phyloP scores from a whole-genome alignment of 2,113 vertebrate species.

The Petaurus breviceps region DNA sequence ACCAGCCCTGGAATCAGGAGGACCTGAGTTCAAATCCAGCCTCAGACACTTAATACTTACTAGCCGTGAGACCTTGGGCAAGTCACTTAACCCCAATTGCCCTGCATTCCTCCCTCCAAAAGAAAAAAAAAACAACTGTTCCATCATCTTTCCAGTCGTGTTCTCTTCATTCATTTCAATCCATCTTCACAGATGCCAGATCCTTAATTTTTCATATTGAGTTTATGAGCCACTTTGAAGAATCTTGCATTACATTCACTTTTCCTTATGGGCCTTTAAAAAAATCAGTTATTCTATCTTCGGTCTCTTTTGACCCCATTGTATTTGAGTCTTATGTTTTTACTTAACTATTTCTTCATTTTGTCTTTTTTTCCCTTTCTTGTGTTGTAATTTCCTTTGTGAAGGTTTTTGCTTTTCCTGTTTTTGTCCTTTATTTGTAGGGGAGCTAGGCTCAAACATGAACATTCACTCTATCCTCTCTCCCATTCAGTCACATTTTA shows the following conservation, averaged over 20 bases:
- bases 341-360: background rate
- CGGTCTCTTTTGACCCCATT: background rate
- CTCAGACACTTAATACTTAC: too few species aligned
- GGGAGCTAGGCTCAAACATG: background rate
- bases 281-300: background rate
- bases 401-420: background rate
- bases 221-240: background rate
- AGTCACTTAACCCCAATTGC: too few species aligned
- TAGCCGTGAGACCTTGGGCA: too few species aligned
- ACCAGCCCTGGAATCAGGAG: too few species aligned
- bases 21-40: too few species aligned
- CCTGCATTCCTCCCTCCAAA: too few species aligned
- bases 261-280: background rate
- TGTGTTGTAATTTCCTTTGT: background rate
- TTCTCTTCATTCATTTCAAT: background rate
- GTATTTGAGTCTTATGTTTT: background rate
- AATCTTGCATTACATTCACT: background rate
- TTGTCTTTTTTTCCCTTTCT: background rate
- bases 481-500: background rate
- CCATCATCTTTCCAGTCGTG: background rate
- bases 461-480: background rate
- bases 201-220: background rate
- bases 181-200: background rate
- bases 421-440: background rate
- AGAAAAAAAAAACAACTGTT: too few species aligned